Base-by-base conservation (phyloP, 2,888 invertebrate species). In the Apotomis betuletana region DNA sequence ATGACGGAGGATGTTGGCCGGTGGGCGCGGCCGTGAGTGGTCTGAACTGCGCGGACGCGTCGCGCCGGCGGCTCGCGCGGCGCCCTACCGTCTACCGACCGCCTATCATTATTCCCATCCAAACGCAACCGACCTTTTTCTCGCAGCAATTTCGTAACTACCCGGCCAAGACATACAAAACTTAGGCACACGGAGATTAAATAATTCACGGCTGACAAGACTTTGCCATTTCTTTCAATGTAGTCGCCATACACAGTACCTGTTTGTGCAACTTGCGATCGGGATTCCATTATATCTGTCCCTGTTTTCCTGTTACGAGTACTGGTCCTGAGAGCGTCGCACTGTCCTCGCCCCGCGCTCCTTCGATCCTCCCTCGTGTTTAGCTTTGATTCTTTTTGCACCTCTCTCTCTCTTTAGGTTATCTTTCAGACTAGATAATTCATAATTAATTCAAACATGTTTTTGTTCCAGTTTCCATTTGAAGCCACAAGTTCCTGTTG, bases 71-170 rank as follows among this genome's bases (percentile, higher is more conserved):
- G 82, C 89, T 78, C 79, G 74, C 81, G 77, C 87, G 92, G 92
- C 92, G 92, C 92, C 92, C 91, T 90, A 79, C 81, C 87, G 92
- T 92, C 92, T 92, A 85, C 91, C 87, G 79, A 71, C 86, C 84
- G 85, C 86, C 87, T 88, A 85, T 86, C 87, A 88, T 86, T 87
- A 86, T 85, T 87, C 80, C 84, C 87, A 85, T 85, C 87, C 83
- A 83, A 86, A 83, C 82, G 77, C 74, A 73, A 76, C 76, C 76
- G 70, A 79, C 76, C 77, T 78, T 78, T 75, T 79, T 77, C 78
- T 76, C 78, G 75, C 77, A 74, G 58, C 70, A 69, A 70, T 76
- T 77, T 52, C 70, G 27, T 75, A 69, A 75, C 65, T 64, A 73
- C 70, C 62, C 54, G 49, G 58, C 55, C 10, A 58, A 64, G 74